A percentile compares a stretch with the other conserved stretches of the same genome.
Evolutionary conservation across 2,888 invertebrate genomes (phyloP).

Genomic region (Vannuccia rotundouncinata): DNA sequence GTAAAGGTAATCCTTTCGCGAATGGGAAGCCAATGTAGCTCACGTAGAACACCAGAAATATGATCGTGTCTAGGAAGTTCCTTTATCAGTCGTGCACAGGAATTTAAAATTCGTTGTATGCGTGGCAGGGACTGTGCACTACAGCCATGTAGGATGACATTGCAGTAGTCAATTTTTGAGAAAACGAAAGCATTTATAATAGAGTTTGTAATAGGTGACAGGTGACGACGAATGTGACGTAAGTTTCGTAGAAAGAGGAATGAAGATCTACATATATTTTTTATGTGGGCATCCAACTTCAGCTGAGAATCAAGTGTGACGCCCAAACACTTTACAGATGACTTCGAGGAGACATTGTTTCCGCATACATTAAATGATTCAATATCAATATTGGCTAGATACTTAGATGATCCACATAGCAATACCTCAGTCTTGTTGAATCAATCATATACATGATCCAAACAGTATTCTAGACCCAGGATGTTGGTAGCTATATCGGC

Average conservation of each 20-base stretch:
- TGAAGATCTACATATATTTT: not conserved
- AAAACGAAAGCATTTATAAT: not conserved
- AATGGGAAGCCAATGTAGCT: not conserved
- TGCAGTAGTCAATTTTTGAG: not conserved
- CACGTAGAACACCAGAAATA: not conserved
- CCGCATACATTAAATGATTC: constrained; percentile 2
- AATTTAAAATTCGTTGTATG: not conserved
- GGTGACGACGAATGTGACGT: not conserved
- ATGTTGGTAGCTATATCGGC: not conserved
- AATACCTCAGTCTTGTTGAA: constrained; percentile 16
- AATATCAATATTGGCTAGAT: constrained; percentile 2
- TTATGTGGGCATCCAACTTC: not conserved
- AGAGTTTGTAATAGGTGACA: not conserved
- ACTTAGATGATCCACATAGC: not conserved
- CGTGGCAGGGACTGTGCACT: not conserved
- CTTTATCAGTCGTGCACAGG: not conserved
- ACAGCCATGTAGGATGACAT: not conserved
- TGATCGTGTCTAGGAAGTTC: not conserved
- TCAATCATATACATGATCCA: not conserved
- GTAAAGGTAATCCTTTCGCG: not conserved
- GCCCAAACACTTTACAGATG: not conserved
- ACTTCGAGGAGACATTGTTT: constrained; percentile 6
- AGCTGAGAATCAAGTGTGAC: not conserved
- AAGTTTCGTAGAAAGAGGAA: not conserved
- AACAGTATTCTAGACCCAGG: not conserved